Conservation (phyloP, 2,888 invertebrate species). For the Neoascia interrupta region DNA sequence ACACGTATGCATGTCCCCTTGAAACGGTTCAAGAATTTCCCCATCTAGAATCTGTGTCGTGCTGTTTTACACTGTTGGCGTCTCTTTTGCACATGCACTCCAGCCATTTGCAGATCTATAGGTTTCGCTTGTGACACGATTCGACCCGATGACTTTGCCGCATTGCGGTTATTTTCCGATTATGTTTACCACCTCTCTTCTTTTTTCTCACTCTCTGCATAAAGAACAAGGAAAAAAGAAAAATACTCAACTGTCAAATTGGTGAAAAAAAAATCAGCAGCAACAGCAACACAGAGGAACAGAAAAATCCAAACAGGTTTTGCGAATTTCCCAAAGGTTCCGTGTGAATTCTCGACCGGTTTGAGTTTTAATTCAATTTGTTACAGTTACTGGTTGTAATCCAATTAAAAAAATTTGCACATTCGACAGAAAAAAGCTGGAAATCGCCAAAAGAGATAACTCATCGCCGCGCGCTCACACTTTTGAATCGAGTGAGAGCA, state of each 20-base stretch:
- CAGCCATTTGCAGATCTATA: slow-evolving; percentile 69
- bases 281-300: too few species aligned
- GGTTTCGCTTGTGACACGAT: slow-evolving; percentile 74
- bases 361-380: slow-evolving; percentile 9
- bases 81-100: slow-evolving; percentile 63
- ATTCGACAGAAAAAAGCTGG: slow-evolving; percentile 28
- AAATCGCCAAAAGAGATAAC: slow-evolving; percentile 5
- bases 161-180: slow-evolving; percentile 80
- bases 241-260: slow-evolving; percentile 47
- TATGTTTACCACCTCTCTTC: slow-evolving; percentile 64
- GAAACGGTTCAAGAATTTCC: slow-evolving; percentile 59
- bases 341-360: slow-evolving; percentile 20
- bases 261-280: not conserved
- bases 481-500: not conserved
- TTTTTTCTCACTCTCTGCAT: not conserved
- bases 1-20: slow-evolving; percentile 30
- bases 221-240: too few species aligned
- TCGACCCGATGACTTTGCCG: slow-evolving; percentile 78
- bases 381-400: slow-evolving; percentile 12
- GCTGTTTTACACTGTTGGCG: slow-evolving; percentile 5
- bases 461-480: too few species aligned
- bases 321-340: not conserved
- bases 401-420: slow-evolving; percentile 27
- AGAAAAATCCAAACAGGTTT: slow-evolving; percentile 12
- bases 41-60: slow-evolving; percentile 40